These are phyloP conservation scores for Glyphotaelius pellucidus DNA, from an alignment of 2,888 invertebrate species.

Conservation along the genomic window DNA sequence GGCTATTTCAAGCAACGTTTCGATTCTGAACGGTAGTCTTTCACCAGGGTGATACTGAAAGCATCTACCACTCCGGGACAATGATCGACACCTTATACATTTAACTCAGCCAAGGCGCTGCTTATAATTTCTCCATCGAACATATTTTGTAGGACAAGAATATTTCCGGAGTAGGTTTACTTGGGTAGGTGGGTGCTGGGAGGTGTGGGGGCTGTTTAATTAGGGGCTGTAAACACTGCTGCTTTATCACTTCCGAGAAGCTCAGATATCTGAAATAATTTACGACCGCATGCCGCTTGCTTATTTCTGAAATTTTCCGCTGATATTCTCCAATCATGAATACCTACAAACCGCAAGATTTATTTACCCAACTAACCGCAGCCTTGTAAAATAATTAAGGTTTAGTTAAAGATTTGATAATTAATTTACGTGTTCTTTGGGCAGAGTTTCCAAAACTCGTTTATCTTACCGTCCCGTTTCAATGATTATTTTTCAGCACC, in stretches of 20 bases:
- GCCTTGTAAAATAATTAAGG: neutral
- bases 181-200: neutral
- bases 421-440: neutral
- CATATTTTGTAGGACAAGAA: neutral
- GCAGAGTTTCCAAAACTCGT: neutral
- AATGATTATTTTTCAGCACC: neutral
- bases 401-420: neutral
- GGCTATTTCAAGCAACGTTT: too few species aligned
- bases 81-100: too few species aligned
- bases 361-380: neutral
- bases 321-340: neutral
- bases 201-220: neutral
- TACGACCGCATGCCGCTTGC: neutral
- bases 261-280: slow-evolving; percentile 23
- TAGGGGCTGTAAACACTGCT: neutral
- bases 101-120: too few species aligned
- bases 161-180: neutral
- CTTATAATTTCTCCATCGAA: neutral
- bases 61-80: too few species aligned
- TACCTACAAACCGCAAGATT: neutral
- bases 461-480: neutral
- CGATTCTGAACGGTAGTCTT: too few species aligned
- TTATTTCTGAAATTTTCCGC: neutral
- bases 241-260: slow-evolving; percentile 13
- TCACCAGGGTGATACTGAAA: too few species aligned